Evolutionary conservation across 2,797 vertebrate genomes (phyloP).

Genomic region (Corythornis leucogaster): DNA sequence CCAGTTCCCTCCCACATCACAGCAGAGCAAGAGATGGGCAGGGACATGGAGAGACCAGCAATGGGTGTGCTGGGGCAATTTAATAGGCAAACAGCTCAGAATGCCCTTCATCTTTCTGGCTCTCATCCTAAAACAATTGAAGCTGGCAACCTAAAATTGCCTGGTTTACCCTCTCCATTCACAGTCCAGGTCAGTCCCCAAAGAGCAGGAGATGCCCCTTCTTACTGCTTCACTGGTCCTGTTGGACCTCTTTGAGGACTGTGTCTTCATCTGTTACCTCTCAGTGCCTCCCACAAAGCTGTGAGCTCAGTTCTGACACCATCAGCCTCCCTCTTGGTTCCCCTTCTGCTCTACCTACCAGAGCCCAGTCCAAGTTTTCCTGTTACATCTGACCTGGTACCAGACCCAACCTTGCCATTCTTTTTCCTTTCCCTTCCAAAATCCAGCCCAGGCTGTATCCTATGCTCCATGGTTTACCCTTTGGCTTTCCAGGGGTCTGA

Average conservation of each 20-base stretch:
- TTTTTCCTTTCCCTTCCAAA: not conserved
- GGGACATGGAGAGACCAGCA: not conserved
- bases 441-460: not conserved
- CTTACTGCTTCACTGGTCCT: not conserved
- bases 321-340: not conserved
- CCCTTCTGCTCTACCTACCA: not conserved
- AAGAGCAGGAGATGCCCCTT: not conserved
- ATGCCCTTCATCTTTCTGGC: not conserved
- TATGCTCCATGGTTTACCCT: not conserved
- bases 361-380: not conserved
- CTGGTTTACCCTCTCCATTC: not conserved
- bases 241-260: not conserved
- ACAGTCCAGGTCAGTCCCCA: not conserved
- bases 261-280: not conserved
- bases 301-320: not conserved
- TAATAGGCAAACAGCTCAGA: not conserved
- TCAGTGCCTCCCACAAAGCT: not conserved
- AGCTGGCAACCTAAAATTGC: not conserved
- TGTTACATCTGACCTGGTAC: not conserved
- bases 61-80: not conserved
- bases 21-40: not conserved
- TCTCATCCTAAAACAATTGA: not conserved
- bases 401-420: not conserved
- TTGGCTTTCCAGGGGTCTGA: constrained; percentile 4
- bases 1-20: not conserved